Evolutionary conservation across 92 coral and sea anemone genomes (phyloP).

Genomic region (Epizoanthus stellaris): DNA sequence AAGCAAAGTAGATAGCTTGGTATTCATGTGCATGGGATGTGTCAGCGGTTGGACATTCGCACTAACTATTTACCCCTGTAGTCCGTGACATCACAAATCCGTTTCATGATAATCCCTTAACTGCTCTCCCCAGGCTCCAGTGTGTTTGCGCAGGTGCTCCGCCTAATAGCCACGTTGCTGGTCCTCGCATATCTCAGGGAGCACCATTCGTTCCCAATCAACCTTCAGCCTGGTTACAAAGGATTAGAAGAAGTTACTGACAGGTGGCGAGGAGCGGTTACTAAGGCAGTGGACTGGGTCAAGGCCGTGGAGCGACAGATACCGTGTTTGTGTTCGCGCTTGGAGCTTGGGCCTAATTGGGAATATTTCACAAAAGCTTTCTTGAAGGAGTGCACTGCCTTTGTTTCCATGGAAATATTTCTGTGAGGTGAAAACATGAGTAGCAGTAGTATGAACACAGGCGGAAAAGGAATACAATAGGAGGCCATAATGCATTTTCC

Average conservation of each 20-base stretch:
- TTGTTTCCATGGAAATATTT: neutral
- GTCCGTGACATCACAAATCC: neutral
- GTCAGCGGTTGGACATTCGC: too few species aligned
- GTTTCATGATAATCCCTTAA: neutral
- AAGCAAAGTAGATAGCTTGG: too few species aligned
- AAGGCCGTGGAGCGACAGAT: slow-evolving; percentile 76
- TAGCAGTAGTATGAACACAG: too few species aligned
- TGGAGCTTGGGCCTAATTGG: slow-evolving; percentile 95
- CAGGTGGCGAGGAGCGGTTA: slow-evolving; percentile 48
- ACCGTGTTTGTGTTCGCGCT: slow-evolving; percentile 87
- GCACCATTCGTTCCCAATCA: slow-evolving; percentile 52
- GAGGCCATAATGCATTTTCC: too few species aligned
- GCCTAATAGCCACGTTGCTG: slow-evolving; percentile 80
- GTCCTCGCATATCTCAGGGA: slow-evolving; percentile 74
- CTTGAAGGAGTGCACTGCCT: slow-evolving; percentile 9
- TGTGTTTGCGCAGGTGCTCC: slow-evolving; percentile 67
- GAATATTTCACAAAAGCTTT: slow-evolving; percentile 42
- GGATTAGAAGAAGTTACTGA: slow-evolving; percentile 6
- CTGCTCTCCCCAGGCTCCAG: slow-evolving; percentile 66
- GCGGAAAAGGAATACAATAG: too few species aligned
- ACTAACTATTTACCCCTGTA: too few species aligned
- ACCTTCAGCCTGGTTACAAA: slow-evolving; percentile 59
- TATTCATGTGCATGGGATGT: too few species aligned
- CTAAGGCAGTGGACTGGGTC: slow-evolving; percentile 83
- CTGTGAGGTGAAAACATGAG: neutral